Percentiles rank a stretch among this genome's conserved stretches.
phyloP scores from a whole-genome alignment of 2,113 vertebrate genomes.

The Anoplopoma fimbria region DNA sequence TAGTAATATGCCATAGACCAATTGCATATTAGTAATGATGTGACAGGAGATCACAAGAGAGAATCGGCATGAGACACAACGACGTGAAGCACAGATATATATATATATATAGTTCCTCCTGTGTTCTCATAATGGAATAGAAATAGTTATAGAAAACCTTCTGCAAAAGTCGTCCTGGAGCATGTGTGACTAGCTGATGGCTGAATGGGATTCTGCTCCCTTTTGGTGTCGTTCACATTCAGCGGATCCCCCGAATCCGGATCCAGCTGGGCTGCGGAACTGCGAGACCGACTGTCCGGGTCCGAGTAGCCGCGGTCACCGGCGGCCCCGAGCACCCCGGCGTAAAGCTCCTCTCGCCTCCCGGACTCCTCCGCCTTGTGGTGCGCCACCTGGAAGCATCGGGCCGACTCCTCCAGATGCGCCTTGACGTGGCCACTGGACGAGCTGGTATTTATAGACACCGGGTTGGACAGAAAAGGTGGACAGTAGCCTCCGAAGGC shows the following conservation, averaged over 20 bases:
- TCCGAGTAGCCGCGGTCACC: slow-evolving; percentile 83
- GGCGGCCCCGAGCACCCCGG: slow-evolving; percentile 80
- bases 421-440: slow-evolving; percentile 81
- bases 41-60: background rate
- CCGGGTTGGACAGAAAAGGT: slow-evolving; percentile 88
- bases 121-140: background rate
- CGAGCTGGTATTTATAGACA: slow-evolving; percentile 83
- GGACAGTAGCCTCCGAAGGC: slow-evolving; percentile 87
- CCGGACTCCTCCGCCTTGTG: slow-evolving; percentile 85
- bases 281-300: slow-evolving; percentile 82
- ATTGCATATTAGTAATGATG: background rate
- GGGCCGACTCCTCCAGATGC: slow-evolving; percentile 85
- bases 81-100: background rate
- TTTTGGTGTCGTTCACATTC: slow-evolving; percentile 85
- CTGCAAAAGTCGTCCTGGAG: slow-evolving; percentile 88
- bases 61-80: background rate
- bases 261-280: slow-evolving; percentile 83
- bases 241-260: slow-evolving; percentile 81
- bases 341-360: slow-evolving; percentile 81
- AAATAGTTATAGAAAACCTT: slow-evolving; percentile 76
- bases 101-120: no score
- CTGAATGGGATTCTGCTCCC: slow-evolving; percentile 87
- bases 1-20: background rate
- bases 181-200: slow-evolving; percentile 85
- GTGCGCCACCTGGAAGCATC: slow-evolving; percentile 84